Evolutionary conservation across 2,888 invertebrate species (phyloP).

Genomic region (Pammene fasciana): DNA sequence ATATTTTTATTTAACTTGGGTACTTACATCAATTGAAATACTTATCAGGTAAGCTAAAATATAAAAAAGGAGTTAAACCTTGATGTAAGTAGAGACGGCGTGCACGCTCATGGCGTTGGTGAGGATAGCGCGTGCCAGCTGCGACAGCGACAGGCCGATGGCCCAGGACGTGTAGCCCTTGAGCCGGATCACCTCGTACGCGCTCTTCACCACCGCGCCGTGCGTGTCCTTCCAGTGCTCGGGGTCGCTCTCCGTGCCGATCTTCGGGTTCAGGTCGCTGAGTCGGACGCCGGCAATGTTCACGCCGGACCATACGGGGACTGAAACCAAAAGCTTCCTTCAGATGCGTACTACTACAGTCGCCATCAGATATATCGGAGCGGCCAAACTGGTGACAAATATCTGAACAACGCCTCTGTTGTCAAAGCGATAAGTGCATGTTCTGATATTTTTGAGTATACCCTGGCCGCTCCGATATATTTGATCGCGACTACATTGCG

Average conservation of each 20-base stretch:
- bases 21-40: no score
- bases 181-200: slow-evolving; percentile 93
- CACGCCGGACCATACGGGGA: slow-evolving; percentile 97
- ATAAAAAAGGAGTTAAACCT: slow-evolving; percentile 76
- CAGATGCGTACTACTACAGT: no score
- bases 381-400: no score
- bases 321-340: slow-evolving; percentile 77
- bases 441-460: no score
- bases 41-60: no score
- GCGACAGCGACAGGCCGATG: slow-evolving; percentile 90
- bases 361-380: no score
- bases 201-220: slow-evolving; percentile 90
- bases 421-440: no score
- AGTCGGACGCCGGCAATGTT: slow-evolving; percentile 95
- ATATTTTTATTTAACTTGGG: no score
- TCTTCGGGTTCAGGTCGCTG: slow-evolving; percentile 88
- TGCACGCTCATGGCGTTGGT: slow-evolving; percentile 89
- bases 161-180: slow-evolving; percentile 97
- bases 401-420: no score
- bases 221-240: slow-evolving; percentile 92
- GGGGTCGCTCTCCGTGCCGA: slow-evolving; percentile 88
- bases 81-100: slow-evolving; percentile 90
- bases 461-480: no score
- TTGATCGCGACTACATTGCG: no score
- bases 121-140: slow-evolving; percentile 87